Conservation (phyloP, 2,113 vertebrate genomes). For the Oenanthe oenanthe region DNA sequence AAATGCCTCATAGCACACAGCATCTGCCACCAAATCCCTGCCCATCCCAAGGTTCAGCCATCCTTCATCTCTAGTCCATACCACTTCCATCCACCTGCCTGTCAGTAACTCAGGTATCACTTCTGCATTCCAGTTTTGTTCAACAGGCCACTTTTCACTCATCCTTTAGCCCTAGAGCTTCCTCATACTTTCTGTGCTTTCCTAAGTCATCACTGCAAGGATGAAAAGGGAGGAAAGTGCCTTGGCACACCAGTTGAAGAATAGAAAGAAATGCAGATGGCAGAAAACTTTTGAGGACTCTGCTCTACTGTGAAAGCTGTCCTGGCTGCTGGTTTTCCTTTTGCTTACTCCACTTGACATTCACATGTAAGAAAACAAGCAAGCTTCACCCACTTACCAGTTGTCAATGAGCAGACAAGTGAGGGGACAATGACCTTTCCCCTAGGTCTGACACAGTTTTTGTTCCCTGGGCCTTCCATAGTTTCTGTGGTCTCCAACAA, state of each 20-base stretch:
- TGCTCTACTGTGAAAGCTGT: background rate
- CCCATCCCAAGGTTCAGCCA: background rate
- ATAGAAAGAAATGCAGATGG: background rate
- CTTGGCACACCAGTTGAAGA: background rate
- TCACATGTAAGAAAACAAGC: background rate
- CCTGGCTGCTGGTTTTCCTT: background rate
- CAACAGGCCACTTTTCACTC: background rate
- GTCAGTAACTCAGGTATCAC: background rate
- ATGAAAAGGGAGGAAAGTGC: background rate
- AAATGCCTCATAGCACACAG: background rate
- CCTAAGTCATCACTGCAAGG: background rate
- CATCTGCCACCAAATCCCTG: background rate
- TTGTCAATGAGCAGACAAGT: background rate
- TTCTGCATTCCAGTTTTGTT: background rate
- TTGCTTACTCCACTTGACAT: background rate
- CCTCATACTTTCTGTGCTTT: background rate
- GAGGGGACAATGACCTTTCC: background rate
- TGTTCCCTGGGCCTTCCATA: background rate
- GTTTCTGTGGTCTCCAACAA: background rate
- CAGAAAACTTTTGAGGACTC: background rate
- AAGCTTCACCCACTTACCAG: background rate
- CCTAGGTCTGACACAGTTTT: background rate
- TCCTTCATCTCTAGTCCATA: background rate
- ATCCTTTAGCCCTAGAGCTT: background rate
- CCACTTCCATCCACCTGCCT: background rate